These are phyloP conservation scores for Hypolimnas misippus DNA, from an alignment of 2,888 invertebrate genomes.

Conservation along the genomic window DNA sequence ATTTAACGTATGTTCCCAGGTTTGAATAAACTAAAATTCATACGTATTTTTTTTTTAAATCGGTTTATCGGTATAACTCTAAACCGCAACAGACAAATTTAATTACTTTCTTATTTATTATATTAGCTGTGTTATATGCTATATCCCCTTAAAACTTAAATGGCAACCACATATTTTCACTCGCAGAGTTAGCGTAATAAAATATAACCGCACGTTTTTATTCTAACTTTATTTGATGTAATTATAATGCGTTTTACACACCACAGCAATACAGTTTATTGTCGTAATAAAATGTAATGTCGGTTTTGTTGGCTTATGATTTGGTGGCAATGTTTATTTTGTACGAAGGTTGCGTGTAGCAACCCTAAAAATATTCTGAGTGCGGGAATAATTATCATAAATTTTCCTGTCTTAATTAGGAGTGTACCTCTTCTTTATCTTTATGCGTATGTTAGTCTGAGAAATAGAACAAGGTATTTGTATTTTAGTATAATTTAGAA, in stretches of 20 bases:
- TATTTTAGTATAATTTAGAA: not conserved
- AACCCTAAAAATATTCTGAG: constrained; percentile 13
- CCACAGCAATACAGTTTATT: constrained; percentile 10
- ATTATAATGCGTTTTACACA: constrained; percentile 7
- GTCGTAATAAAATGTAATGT: constrained; percentile 27
- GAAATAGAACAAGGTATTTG: not conserved
- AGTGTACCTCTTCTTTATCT: constrained; percentile 3
- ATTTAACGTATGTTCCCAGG: too few species aligned
- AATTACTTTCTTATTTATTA: too few species aligned
- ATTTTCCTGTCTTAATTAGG: constrained; percentile 20
- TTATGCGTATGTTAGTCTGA: not conserved
- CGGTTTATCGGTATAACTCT: too few species aligned
- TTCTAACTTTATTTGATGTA: not conserved
- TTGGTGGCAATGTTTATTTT: constrained; percentile 14
- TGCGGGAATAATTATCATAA: constrained; percentile 20
- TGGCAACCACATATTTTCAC: not conserved
- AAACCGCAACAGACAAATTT: too few species aligned
- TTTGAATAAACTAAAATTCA: too few species aligned
- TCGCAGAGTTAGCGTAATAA: not conserved
- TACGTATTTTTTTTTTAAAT: too few species aligned
- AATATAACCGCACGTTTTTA: constrained; percentile 3
- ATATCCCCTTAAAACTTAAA: too few species aligned
- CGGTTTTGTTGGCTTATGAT: constrained; percentile 14
- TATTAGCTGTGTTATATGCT: too few species aligned
- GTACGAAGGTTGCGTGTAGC: constrained; percentile 31